Conservation (phyloP, 2,888 invertebrate species). For the Amiota mariae region DNA sequence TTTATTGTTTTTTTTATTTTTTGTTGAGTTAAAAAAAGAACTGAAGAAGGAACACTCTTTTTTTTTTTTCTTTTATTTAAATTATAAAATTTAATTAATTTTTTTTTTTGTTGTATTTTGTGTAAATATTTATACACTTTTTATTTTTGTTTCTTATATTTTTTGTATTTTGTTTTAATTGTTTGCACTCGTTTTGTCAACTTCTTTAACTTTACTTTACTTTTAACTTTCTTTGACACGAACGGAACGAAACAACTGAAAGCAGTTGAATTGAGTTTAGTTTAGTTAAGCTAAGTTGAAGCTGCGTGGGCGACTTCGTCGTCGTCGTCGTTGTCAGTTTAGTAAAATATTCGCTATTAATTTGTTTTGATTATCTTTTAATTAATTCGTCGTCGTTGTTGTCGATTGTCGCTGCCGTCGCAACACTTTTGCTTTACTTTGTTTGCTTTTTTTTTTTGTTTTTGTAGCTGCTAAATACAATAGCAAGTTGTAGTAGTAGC, state of each 20-base stretch:
- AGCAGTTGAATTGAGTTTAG: no score
- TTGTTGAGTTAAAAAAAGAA: no score
- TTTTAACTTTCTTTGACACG: no score
- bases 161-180: conserved; percentile 37
- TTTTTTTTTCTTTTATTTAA: neutral
- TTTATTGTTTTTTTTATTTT: conserved; percentile 2
- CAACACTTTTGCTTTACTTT: conserved; percentile 6
- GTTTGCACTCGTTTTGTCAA: neutral
- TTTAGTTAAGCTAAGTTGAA: neutral
- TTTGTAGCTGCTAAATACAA: neutral
- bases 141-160: conserved; percentile 30
- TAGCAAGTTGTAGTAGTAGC: neutral
- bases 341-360: conserved; percentile 59
- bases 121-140: conserved; percentile 11
- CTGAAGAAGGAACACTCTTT: neutral
- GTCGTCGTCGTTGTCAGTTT: conserved; percentile 26
- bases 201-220: no score
- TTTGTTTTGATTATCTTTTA: conserved; percentile 67
- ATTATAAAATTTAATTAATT: neutral
- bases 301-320: conserved; percentile 12
- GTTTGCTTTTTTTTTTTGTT: neutral
- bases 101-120: conserved; percentile 9
- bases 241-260: no score
- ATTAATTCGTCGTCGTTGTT: conserved; percentile 58
- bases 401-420: conserved; percentile 42